These are phyloP conservation scores for Cataglyphis altisquamis DNA, from an alignment of 2,888 invertebrate species.

Conservation along the genomic window DNA sequence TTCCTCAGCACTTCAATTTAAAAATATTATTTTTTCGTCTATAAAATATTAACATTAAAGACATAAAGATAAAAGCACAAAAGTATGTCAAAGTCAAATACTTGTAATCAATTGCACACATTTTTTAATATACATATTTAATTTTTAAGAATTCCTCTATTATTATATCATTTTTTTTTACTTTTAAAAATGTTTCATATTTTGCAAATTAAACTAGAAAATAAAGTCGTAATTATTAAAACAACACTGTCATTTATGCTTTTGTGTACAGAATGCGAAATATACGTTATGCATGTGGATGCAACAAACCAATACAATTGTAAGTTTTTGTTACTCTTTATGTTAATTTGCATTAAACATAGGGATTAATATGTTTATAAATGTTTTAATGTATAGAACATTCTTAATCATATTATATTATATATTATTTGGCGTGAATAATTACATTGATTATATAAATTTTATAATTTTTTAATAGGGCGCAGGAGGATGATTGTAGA, in stretches of 20 bases:
- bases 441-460: neutral
- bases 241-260: neutral
- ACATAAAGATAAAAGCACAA: neutral
- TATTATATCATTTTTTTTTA: neutral
- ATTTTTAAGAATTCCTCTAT: neutral
- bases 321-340: constrained; percentile 39
- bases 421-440: neutral
- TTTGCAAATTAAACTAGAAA: neutral
- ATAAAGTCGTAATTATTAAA: constrained; percentile 2
- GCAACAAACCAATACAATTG: constrained; percentile 61
- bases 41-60: neutral
- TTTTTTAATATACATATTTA: neutral
- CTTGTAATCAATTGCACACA: neutral
- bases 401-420: neutral
- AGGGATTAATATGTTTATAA: neutral
- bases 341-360: neutral
- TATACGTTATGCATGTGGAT: constrained; percentile 71
- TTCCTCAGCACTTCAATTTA: neutral
- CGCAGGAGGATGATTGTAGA: constrained; percentile 21
- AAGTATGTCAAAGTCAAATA: neutral
- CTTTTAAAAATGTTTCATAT: neutral
- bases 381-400: neutral
- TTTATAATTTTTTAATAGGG: constrained; percentile 45
- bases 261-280: constrained; percentile 52
- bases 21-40: neutral